Evolutionary conservation across 2,113 vertebrate genomes (phyloP).

Genomic region (Salvelinus sp.): DNA sequence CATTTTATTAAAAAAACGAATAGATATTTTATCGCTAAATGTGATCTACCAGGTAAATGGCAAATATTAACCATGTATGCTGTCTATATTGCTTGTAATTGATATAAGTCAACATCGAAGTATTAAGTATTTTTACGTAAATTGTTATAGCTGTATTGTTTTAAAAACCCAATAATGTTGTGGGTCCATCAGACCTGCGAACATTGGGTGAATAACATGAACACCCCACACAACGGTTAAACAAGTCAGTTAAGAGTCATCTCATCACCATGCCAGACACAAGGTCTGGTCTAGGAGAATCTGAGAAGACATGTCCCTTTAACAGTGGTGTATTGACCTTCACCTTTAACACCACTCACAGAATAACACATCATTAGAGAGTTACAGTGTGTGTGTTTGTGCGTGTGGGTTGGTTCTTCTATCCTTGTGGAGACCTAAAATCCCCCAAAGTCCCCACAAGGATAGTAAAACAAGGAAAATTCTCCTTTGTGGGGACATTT

Average conservation of each 20-base stretch:
- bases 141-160: not conserved
- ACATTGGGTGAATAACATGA: slow-evolving; percentile 29
- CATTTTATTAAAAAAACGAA: no score
- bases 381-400: not conserved
- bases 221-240: slow-evolving; percentile 52
- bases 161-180: no score
- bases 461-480: no score
- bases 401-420: no score
- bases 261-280: slow-evolving; percentile 33
- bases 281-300: slow-evolving; percentile 51
- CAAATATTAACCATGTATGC: no score
- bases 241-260: slow-evolving; percentile 61
- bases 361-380: slow-evolving; percentile 46
- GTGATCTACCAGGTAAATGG: no score
- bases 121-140: slow-evolving; percentile 51
- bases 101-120: slow-evolving; percentile 50
- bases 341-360: slow-evolving; percentile 57
- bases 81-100: not conserved
- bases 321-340: slow-evolving; percentile 43
- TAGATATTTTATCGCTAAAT: no score
- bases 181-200: not conserved
- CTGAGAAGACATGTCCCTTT: slow-evolving; percentile 23
- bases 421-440: no score
- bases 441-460: no score
- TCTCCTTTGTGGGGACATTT: no score